Evolutionary conservation across 2,888 invertebrate genomes (phyloP), one percentile per base, ranked within the genome.

Genomic region (Bursaphelenchus okinawaensis): DNA sequence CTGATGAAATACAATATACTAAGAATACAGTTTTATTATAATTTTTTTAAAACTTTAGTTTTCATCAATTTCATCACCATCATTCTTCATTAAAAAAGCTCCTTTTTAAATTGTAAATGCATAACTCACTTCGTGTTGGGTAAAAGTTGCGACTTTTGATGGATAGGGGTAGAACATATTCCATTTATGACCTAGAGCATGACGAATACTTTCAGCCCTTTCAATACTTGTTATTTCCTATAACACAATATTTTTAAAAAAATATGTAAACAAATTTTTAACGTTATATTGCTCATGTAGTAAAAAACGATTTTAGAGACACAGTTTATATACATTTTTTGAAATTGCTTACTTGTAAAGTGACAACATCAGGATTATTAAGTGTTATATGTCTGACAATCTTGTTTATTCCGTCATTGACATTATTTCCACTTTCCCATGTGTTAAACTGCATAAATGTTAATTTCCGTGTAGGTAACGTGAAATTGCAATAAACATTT

Each of bases 281-380:
- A n/a, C n/a, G n/a, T n/a, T n/a, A n/a, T n/a, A n/a, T n/a, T n/a
- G n/a, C n/a, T n/a, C n/a, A n/a, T n/a, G n/a, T n/a, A n/a, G n/a
- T n/a, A n/a, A n/a, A n/a, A n/a, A n/a, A n/a, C n/a, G n/a, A n/a
- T n/a, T n/a, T n/a, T n/a, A n/a, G n/a, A n/a, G n/a, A n/a, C n/a
- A n/a, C n/a, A n/a, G n/a, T n/a, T n/a, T n/a, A n/a, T n/a, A n/a
- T n/a, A n/a, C 12, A 12, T 29, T 29, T 29, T 29, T 29, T 16
- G n/a, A 40, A n/a, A 7, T 29, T 29, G 7, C 31, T 12, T 40
- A 40, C 40, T n/a, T 40, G 40, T n/a, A 40, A 16, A 16, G 40
- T 40, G 40, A 65, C 61, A 27, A 65, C 20, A 29, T 65, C 61
- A 26, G 65, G 54, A 24, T 65, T 40, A 27, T 61, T 55, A 7